Base-by-base conservation (phyloP, 2,797 vertebrate species). In the Chiroxiphia lanceolata region DNA sequence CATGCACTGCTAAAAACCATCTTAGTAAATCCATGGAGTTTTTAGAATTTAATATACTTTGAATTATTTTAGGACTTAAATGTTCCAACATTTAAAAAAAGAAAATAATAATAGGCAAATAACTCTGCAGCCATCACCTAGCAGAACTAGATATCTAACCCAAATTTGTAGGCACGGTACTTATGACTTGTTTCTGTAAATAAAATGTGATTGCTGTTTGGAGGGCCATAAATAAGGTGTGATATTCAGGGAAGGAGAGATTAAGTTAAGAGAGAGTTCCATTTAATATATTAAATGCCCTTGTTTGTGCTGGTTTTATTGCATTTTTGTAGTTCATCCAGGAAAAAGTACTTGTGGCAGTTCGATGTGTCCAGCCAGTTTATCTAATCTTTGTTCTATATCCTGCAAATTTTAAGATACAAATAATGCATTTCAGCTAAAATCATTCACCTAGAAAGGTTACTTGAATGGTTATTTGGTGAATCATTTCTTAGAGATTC, bases 331-430 rank as follows among this genome's bases (percentile, higher is more conserved):
- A 70, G 59, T 71, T 91, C 45, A 74, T 68, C 48, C 22, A 54
- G 69, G 75, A 81, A 59, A 67, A 77, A 83, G 44, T 65, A 71
- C 18, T 83, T 88, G 33, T 59, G 57, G 34, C 60, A 76, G 78
- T 77, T 84, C 36, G 33, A 65, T 94, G 64, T 36, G 56, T 64
- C 44, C 53, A 83, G 29, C 53, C 26, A 83, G 38, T 88, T 93
- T 82, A 90, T 93, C 87, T 94, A 79, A 89, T 87, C 88, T 94
- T 91, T 68, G 21, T 67, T 90, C 56, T 84, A 60, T 90, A 59
- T 94, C 67, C 48, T 87, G 57, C 56, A 89, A 82, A 82, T 91
- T 82, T 74, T 50, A 67, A 79, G 51, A 31, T 74, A 67, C 38
- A 83, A 93, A 70, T 88, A 87, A 82, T 67, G n/a, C 1, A 1